Evolutionary conservation across 2,888 invertebrate species (phyloP).

Genomic region (Lasioglossum calceatum): DNA sequence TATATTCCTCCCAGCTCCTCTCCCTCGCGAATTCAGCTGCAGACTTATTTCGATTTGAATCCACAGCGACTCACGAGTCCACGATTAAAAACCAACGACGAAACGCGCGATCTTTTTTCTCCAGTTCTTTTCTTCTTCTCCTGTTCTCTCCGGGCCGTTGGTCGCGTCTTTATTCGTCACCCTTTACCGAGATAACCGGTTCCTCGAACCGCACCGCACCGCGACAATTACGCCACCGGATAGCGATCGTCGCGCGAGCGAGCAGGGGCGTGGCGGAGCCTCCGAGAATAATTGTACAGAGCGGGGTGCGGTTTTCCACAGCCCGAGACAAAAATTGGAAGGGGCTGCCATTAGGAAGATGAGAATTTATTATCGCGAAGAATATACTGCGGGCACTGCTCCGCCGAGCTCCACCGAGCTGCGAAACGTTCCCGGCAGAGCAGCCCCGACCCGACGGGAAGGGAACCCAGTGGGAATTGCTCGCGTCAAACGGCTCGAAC

Average conservation of each 20-base stretch:
- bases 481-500: conserved; percentile 7
- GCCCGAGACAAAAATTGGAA: conserved; percentile 65
- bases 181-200: conserved; percentile 24
- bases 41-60: conserved; percentile 31
- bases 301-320: conserved; percentile 56
- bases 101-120: neutral
- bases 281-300: conserved; percentile 45
- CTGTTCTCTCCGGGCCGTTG: neutral
- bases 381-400: conserved; percentile 25
- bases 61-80: neutral
- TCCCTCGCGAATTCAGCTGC: conserved; percentile 1
- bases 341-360: conserved; percentile 60
- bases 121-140: neutral
- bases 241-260: conserved; percentile 40
- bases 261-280: conserved; percentile 42
- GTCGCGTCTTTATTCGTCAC: conserved; percentile 24
- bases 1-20: neutral
- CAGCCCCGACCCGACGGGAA: neutral
- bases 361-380: conserved; percentile 62
- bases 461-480: neutral
- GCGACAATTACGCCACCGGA: conserved; percentile 51
- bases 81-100: conserved; percentile 21
- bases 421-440: neutral
- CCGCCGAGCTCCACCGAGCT: neutral
- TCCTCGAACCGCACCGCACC: neutral